Conservation (phyloP, 2,113 vertebrate species). For the Sinocyclocheilus anshuiensis region DNA sequence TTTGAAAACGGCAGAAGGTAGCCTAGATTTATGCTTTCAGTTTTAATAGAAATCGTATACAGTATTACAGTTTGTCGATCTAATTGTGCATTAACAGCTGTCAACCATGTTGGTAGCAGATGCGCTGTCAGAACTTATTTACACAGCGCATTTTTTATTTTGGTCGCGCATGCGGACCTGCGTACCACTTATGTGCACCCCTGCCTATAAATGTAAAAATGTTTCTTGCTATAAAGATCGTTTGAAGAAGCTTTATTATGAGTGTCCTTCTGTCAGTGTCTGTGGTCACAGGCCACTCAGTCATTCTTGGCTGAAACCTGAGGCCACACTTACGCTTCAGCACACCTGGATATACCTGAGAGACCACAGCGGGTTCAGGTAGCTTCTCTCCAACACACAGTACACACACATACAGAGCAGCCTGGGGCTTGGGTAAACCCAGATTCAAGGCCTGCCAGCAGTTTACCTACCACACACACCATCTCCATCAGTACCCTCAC, state of each 20-base stretch:
- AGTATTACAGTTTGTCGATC: too few relatives aligned
- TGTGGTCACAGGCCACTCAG: conserved; percentile 26
- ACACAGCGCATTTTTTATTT: too few relatives aligned
- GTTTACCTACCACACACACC: conserved; percentile 35
- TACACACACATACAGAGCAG: background rate
- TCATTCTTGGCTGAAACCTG: conserved; percentile 29
- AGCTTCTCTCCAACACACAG: conserved; percentile 27
- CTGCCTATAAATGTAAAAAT: background rate
- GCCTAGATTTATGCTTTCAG: too few relatives aligned
- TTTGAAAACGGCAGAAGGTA: too few relatives aligned
- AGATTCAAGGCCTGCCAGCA: background rate
- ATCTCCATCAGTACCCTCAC: background rate
- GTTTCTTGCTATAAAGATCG: background rate
- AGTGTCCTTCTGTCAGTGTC: conserved; percentile 1
- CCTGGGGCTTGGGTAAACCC: background rate
- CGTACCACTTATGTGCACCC: too few relatives aligned
- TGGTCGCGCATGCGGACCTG: too few relatives aligned
- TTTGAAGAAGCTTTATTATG: background rate
- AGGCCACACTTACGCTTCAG: conserved; percentile 12
- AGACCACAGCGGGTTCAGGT: background rate
- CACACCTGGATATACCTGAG: conserved; percentile 55
- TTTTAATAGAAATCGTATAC: too few relatives aligned
- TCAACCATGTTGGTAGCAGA: too few relatives aligned
- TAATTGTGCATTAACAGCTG: too few relatives aligned
- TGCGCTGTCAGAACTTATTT: too few relatives aligned